phyloP scores from a whole-genome alignment of 2,797 vertebrate species.

The Rhinatrema bivittatum region DNA sequence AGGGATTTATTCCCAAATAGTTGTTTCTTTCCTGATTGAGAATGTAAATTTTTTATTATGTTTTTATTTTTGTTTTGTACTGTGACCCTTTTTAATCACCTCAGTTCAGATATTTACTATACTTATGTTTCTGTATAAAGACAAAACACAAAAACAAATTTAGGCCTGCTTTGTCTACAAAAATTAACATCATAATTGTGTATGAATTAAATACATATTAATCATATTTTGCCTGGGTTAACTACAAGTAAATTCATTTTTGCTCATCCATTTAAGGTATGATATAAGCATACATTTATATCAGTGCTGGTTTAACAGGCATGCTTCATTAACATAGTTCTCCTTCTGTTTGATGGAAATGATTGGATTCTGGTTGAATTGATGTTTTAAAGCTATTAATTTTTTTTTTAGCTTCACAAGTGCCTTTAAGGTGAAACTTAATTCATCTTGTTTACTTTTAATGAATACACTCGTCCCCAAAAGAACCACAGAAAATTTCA shows the following conservation, averaged over 20 bases:
- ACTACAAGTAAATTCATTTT: slow-evolving; percentile 2
- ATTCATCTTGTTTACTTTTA: slow-evolving; percentile 46
- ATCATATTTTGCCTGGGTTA: slow-evolving; percentile 23
- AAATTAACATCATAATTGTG: slow-evolving; percentile 17
- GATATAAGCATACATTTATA: slow-evolving; percentile 20
- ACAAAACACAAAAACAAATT: too few species aligned
- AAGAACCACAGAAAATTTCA: not conserved
- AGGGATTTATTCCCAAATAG: too few species aligned
- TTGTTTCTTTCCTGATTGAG: slow-evolving; percentile 49
- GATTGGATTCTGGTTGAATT: too few species aligned
- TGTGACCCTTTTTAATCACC: slow-evolving; percentile 54
- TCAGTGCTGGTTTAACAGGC: slow-evolving; percentile 33
- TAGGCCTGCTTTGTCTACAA: slow-evolving; percentile 29
- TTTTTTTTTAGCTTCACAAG: too few species aligned
- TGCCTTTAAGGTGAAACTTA: too few species aligned
- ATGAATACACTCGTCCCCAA: slow-evolving; percentile 38
- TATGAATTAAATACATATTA: slow-evolving; percentile 44
- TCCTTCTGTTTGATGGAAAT: too few species aligned
- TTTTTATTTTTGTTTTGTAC: too few species aligned
- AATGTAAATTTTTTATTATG: slow-evolving; percentile 40
- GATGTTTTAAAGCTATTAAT: slow-evolving; percentile 59
- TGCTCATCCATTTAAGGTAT: slow-evolving; percentile 19
- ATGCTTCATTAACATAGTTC: too few species aligned
- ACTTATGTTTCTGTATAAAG: too few species aligned
- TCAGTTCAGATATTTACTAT: too few species aligned